These are phyloP conservation scores for Pheosia gnoma DNA, from an alignment of 2,888 invertebrate genomes.

Conservation along the genomic window DNA sequence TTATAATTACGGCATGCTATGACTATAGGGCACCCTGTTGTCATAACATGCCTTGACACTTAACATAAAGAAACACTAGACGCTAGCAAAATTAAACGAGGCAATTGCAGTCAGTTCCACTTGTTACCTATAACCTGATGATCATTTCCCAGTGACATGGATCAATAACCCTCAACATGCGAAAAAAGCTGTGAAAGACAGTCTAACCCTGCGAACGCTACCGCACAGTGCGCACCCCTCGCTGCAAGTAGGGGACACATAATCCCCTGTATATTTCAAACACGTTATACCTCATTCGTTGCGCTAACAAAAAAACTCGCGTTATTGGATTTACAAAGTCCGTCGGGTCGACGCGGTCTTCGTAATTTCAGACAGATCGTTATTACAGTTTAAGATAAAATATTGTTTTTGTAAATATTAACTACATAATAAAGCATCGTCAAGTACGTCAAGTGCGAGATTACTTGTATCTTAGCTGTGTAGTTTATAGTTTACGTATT, in stretches of 20 bases:
- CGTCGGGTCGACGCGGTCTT: conserved; percentile 67
- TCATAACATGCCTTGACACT: neutral
- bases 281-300: conserved; percentile 83
- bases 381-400: neutral
- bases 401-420: too few species aligned
- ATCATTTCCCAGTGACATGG: conserved; percentile 10
- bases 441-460: too few species aligned
- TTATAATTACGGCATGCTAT: conserved; percentile 1
- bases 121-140: neutral
- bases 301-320: conserved; percentile 78
- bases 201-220: conserved; percentile 21
- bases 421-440: too few species aligned
- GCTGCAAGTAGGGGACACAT: conserved; percentile 70
- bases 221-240: conserved; percentile 50
- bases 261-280: conserved; percentile 84
- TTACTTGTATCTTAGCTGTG: too few species aligned
- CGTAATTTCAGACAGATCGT: conserved; percentile 11
- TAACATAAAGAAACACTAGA: neutral
- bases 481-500: too few species aligned
- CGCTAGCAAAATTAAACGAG: too few species aligned
- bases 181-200: conserved; percentile 4
- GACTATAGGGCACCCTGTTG: neutral
- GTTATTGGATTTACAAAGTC: conserved; percentile 77
- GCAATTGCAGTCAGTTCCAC: neutral
- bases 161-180: conserved; percentile 31